phyloP scores from a whole-genome alignment of 2,797 vertebrate genomes.

The Zalophus californianus region DNA sequence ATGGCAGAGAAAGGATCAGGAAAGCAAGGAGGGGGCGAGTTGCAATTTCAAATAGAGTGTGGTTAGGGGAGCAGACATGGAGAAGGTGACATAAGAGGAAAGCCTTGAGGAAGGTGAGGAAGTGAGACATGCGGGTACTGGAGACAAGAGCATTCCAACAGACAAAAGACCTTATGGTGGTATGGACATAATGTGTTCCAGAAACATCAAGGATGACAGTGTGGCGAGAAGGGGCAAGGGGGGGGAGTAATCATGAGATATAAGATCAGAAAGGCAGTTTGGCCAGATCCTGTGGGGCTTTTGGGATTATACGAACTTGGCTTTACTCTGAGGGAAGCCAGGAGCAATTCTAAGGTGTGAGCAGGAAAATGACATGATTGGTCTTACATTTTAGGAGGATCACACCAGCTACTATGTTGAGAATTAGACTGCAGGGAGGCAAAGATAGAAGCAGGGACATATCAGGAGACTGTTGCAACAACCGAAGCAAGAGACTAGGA shows the following conservation, averaged over 20 bases:
- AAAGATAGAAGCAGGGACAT: not conserved
- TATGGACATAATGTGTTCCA: not conserved
- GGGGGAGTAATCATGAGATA: not conserved
- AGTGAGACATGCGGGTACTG: not conserved
- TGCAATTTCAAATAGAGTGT: not conserved
- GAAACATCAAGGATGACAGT: not conserved
- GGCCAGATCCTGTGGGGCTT: not conserved
- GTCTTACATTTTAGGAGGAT: not conserved
- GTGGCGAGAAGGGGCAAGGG: not conserved
- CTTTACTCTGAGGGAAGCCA: not conserved
- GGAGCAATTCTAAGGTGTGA: not conserved
- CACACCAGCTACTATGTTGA: not conserved
- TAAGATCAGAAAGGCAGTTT: not conserved
- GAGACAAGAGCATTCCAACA: not conserved
- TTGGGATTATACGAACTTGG: not conserved
- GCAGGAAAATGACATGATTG: not conserved
- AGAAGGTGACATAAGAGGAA: not conserved
- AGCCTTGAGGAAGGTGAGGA: not conserved
- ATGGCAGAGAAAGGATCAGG: not conserved
- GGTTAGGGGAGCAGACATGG: not conserved
- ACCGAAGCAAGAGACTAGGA: not conserved
- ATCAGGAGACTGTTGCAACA: not conserved
- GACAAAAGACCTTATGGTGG: not conserved
- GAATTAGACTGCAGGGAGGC: not conserved
- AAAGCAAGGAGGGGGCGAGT: not conserved